phyloP scores from a whole-genome alignment of 2,888 invertebrate genomes.

The Drymonia ruficornis region DNA sequence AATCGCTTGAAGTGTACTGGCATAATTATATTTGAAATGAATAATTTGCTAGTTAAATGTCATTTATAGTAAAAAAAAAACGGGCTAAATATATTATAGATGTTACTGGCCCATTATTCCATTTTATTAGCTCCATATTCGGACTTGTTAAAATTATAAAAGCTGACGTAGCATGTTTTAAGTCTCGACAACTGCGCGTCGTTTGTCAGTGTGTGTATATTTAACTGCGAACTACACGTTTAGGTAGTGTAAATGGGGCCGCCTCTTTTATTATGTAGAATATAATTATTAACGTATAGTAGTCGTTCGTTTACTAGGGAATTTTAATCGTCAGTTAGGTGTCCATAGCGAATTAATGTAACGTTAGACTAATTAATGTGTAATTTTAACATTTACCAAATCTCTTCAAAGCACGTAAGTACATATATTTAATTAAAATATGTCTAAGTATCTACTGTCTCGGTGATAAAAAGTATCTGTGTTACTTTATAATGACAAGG shows the following conservation, averaged over 20 bases:
- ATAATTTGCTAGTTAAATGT: not conserved
- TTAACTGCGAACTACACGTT: conserved; percentile 29
- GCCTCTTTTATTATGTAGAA: conserved; percentile 72
- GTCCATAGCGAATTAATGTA: conserved; percentile 67
- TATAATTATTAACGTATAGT: conserved; percentile 56
- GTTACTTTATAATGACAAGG: conserved; percentile 26
- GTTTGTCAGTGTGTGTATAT: conserved; percentile 14
- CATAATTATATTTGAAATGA: conserved; percentile 13
- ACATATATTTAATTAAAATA: conserved; percentile 36
- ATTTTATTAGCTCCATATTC: conserved; percentile 11
- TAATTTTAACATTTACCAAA: conserved; percentile 77
- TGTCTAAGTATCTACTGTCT: conserved; percentile 21
- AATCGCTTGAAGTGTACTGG: conserved; percentile 8
- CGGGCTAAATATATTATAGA: not conserved
- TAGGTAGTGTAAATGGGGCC: conserved; percentile 77
- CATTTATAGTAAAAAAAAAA: not conserved
- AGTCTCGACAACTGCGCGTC: conserved; percentile 7
- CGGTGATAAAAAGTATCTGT: conserved; percentile 25
- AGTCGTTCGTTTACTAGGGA: conserved; percentile 70
- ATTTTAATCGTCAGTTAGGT: conserved; percentile 69
- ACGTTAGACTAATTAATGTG: conserved; percentile 56
- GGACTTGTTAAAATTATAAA: conserved; percentile 9
- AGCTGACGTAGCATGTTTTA: conserved; percentile 9
- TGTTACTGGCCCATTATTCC: conserved; percentile 1
- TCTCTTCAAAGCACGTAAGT: conserved; percentile 56